Base-by-base conservation (phyloP, 1,140 invertebrate species). In the Thalassaphorura encarpata region DNA sequence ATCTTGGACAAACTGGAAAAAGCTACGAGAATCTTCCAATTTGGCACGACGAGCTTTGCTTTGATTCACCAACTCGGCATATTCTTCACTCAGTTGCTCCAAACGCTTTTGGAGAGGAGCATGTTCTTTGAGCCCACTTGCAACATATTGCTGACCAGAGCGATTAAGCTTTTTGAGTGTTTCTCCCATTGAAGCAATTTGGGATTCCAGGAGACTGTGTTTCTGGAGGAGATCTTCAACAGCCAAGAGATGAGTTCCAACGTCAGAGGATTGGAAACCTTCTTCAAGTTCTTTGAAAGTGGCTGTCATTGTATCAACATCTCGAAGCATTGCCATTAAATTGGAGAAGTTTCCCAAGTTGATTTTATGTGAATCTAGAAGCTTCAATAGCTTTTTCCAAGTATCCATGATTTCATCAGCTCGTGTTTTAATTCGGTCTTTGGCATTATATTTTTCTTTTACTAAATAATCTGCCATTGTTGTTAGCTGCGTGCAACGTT, bases 1-100 rank as follows among this genome's bases (percentile, higher is more conserved):
- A 70, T 95, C 90, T 77, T 91, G 85, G 49, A 97, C 76, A 72
- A 98, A 97, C 69, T 96, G 91, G 70, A 88, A 96, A 66, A 93
- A 91, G 67, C 90, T 88, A 58, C 90, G 77, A 0, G 91, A 90
- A 60, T 95, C 89, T 69, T 96, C 89, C 13, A 99, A 73, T 6
- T 85, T 78, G 0, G 80, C 80, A 54, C 89, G 82, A 18, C 92
- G 78, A 54, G 84, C 81, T 55, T 84, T 83, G 36, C 83, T 84
- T 40, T 85, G 75, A 40, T 84, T 82, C 11, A 83, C 71, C 23
- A 90, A 70, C 42, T 78, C 68, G 13, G 55, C 29, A 41, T 62
- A 62, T 31, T 57, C 56, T 3, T 78, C 73, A 65, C 89, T 84
- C 18, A 93, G 72, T 45, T 80, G 77, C 3, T 80, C 76, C 1